Evolutionary conservation across 2,113 vertebrate genomes (phyloP).

Genomic region (Cettia cetti): DNA sequence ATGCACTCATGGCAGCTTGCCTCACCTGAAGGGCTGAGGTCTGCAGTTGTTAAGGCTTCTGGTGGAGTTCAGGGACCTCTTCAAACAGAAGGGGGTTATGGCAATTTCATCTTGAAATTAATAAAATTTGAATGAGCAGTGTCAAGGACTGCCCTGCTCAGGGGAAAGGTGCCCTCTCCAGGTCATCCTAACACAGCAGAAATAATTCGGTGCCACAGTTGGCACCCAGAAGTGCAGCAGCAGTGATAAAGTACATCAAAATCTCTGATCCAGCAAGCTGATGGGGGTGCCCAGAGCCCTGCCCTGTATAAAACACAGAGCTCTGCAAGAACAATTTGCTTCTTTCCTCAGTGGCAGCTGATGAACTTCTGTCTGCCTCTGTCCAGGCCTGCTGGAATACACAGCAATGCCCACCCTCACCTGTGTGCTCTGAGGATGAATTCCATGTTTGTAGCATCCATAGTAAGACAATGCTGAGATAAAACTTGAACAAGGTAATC

Average conservation of each 20-base stretch:
- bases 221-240: background rate
- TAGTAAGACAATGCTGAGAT: background rate
- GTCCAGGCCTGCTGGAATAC: background rate
- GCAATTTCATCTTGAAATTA: background rate
- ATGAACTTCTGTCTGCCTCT: background rate
- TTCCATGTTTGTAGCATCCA: background rate
- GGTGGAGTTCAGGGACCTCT: background rate
- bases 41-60: background rate
- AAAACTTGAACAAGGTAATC: background rate
- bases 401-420: background rate
- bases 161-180: background rate
- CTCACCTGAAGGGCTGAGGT: background rate
- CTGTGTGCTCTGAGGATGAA: background rate
- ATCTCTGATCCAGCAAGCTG: background rate
- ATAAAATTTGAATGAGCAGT: background rate
- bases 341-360: background rate
- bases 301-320: background rate
- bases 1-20: background rate
- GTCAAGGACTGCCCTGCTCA: background rate
- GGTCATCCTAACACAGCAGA: background rate
- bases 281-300: background rate
- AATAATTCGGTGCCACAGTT: rapidly evolving
- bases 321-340: background rate
- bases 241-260: background rate
- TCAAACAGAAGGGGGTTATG: background rate